Evolutionary conservation across 2,113 vertebrate species (phyloP).

Genomic region (Phycodurus eques): DNA sequence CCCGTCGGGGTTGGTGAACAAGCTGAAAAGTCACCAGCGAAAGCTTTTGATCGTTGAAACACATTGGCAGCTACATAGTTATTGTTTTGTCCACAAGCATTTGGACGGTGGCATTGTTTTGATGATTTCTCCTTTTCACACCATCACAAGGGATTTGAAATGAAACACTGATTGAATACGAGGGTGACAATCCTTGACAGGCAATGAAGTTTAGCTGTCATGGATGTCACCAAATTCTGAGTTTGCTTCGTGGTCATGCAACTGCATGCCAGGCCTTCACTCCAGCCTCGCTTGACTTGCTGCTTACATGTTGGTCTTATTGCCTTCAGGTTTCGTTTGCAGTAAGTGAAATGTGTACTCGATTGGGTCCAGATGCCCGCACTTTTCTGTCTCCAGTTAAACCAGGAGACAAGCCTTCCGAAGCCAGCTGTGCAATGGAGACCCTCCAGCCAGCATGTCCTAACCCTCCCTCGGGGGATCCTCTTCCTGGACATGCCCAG

Average conservation of each 20-base stretch:
- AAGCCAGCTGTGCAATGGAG: background rate
- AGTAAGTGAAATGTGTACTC: too few species aligned
- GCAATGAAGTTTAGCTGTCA: too few species aligned
- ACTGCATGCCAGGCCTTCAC: too few species aligned
- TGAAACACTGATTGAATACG: background rate
- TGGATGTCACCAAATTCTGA: too few species aligned
- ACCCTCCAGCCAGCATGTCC: background rate
- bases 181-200: too few species aligned
- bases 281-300: too few species aligned
- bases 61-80: conserved; percentile 39
- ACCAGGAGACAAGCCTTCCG: background rate
- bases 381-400: background rate
- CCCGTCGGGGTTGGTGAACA: background rate
- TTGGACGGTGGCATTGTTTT: background rate
- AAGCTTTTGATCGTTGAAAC: conserved; percentile 21
- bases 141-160: background rate
- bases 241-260: too few species aligned
- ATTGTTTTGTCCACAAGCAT: conserved; percentile 11
- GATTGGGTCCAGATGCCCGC: background rate
- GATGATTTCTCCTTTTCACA: background rate
- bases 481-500: background rate
- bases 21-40: conserved; percentile 12
- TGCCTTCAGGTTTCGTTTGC: too few species aligned
- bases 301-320: too few species aligned
- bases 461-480: background rate